Evolutionary conservation across 2,888 invertebrate genomes (phyloP).

Genomic region (Nephrotoma guestfalica): DNA sequence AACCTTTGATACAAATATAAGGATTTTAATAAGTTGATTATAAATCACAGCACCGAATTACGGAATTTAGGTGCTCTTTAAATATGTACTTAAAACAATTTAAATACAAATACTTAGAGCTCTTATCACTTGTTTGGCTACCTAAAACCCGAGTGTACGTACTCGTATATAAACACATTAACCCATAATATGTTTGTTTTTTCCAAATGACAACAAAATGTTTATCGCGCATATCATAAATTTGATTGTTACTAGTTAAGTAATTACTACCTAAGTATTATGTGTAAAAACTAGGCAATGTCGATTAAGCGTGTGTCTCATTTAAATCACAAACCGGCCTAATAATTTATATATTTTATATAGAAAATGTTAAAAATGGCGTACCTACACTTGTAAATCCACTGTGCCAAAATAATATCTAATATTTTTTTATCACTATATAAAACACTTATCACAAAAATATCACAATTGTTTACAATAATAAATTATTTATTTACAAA

Average conservation of each 20-base stretch:
- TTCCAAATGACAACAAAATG: neutral
- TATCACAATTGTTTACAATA: neutral
- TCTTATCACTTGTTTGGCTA: neutral
- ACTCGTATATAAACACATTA: neutral
- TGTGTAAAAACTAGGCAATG: no score
- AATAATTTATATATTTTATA: neutral
- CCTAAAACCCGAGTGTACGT: neutral
- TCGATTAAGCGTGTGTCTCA: no score
- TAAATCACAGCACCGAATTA: neutral
- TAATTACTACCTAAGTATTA: no score
- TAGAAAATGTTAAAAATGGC: neutral
- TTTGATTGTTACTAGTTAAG: neutral
- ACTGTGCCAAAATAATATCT: neutral
- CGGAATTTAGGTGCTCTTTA: neutral
- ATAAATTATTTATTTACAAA: neutral
- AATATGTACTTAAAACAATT: neutral
- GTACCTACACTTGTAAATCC: neutral
- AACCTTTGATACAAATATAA: neutral
- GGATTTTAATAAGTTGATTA: no score
- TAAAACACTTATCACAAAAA: neutral
- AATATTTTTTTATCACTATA: neutral
- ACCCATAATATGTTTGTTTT: neutral
- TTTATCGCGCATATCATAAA: neutral
- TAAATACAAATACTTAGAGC: neutral
- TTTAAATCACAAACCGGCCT: neutral